These are phyloP conservation scores for Setophaga kirtlandii DNA, from an alignment of 2,113 vertebrate species.

Conservation along the genomic window DNA sequence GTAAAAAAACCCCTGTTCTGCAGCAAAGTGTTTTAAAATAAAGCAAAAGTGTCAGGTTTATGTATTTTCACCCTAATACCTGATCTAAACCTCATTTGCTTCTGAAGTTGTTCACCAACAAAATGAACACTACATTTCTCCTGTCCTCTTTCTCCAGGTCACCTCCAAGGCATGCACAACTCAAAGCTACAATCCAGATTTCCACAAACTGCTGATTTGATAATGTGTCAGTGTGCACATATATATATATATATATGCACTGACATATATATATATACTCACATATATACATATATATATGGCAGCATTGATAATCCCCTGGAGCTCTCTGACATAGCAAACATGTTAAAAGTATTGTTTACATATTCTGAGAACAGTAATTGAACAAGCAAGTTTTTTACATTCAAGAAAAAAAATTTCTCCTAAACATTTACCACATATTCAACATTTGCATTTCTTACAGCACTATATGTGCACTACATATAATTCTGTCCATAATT, in stretches of 20 bases:
- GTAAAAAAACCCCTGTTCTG: rapidly evolving
- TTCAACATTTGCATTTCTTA: neutral
- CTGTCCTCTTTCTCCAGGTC: neutral
- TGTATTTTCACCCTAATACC: neutral
- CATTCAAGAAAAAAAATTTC: neutral
- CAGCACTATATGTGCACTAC: neutral
- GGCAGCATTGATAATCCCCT: neutral
- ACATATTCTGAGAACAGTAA: neutral
- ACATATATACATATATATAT: no score
- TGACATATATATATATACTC: no score
- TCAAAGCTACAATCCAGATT: neutral
- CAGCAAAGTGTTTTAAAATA: neutral
- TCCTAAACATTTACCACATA: neutral
- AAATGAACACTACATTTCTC: neutral
- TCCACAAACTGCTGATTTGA: neutral
- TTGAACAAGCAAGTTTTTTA: neutral
- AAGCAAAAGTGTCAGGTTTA: neutral
- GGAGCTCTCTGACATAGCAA: neutral
- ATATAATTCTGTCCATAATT: neutral
- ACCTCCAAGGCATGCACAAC: neutral
- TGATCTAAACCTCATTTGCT: neutral
- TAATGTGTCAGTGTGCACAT: no score
- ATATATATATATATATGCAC: no score
- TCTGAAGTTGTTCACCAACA: neutral
- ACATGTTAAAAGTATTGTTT: neutral